Conservation (phyloP, 2,113 vertebrate species). For the Clinocottus analis region DNA sequence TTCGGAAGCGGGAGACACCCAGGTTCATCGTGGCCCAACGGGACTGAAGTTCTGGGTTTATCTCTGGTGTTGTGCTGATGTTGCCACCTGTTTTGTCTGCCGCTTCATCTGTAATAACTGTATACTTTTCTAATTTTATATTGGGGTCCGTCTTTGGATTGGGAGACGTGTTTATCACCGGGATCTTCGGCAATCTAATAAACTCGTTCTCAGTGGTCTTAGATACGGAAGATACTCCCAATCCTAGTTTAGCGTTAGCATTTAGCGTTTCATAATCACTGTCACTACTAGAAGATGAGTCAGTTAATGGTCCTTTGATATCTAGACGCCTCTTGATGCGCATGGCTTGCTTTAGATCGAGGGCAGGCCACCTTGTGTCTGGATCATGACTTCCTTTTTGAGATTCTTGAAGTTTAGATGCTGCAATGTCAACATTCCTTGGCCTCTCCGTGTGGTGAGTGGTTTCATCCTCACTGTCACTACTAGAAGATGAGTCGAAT, state of each 20-base stretch:
- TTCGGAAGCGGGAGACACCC: constrained; percentile 68
- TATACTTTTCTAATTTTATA: constrained; percentile 67
- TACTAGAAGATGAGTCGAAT: constrained; percentile 27
- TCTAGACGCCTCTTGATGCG: constrained; percentile 33
- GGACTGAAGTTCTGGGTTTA: constrained; percentile 65
- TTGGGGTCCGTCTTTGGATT: constrained; percentile 36
- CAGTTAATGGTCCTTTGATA: constrained; percentile 6
- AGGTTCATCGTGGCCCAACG: constrained; percentile 71
- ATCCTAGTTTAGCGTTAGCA: constrained; percentile 7
- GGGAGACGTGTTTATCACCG: background rate
- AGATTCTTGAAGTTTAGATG: background rate
- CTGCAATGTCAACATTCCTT: background rate
- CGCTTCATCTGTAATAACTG: constrained; percentile 28
- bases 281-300: constrained; percentile 3
- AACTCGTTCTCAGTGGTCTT: constrained; percentile 18
- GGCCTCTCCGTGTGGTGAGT: too few species aligned
- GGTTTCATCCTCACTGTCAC: constrained; percentile 37
- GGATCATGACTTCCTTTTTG: background rate
- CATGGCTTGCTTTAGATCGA: too few species aligned
- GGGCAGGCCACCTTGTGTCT: background rate
- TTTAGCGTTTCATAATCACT: constrained; percentile 44
- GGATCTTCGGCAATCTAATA: background rate
- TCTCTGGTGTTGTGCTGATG: constrained; percentile 14
- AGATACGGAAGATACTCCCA: constrained; percentile 4
- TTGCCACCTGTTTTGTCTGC: constrained; percentile 5